Base-by-base conservation (phyloP, 2,113 vertebrate species). In the Loxodonta africana region DNA sequence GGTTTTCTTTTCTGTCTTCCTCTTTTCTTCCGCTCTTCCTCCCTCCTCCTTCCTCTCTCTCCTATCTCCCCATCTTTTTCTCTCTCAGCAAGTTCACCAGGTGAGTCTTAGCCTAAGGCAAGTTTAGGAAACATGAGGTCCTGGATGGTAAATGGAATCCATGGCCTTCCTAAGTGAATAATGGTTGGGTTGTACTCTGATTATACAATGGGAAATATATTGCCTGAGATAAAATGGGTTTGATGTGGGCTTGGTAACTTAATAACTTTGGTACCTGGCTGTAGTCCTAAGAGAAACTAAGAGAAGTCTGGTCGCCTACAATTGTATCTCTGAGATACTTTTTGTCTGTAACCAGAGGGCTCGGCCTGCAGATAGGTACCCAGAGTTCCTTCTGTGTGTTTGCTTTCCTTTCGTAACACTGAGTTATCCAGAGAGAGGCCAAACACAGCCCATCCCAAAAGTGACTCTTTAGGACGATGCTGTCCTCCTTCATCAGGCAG, bases 141-240 rank as follows among this genome's bases (percentile, higher is more conserved):
- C 48, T 94, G 14, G 69, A 8, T 62, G 2, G n/a, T 33, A 41
- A 30, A 44, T 23, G 53, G n/a, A 12, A 33, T 60, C 20, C 46
- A 4, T 44, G 63, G 37, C 26, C 9, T 21, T 69, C 21, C 30
- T 15, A 8, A 41, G 26, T 60, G 62, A 9, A 12, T 6, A 2
- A 25, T 62, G 37, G 25, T n/a, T 18, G 62, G 41, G 0, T 4
- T 25, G 1, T 6, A 0, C 17, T 2, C 10, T 26, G 0, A 41
- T 46, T 41, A 53, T 11, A 44, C 57, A n/a, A 15, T 6, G 57
- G 33, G 9, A 69, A 10, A 44, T 26, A 1, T 65, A 18, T 60
- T 21, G 23, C 65, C n/a, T 12, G 51, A 25, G 51, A 44, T 41
- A 5, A 3, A 20, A 44, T 37, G 28, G 62, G 0, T n/a, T 67